Evolutionary conservation across 2,113 vertebrate genomes (phyloP), one percentile per base, ranked within the genome.

Genomic region (Tragulus kanchil): DNA sequence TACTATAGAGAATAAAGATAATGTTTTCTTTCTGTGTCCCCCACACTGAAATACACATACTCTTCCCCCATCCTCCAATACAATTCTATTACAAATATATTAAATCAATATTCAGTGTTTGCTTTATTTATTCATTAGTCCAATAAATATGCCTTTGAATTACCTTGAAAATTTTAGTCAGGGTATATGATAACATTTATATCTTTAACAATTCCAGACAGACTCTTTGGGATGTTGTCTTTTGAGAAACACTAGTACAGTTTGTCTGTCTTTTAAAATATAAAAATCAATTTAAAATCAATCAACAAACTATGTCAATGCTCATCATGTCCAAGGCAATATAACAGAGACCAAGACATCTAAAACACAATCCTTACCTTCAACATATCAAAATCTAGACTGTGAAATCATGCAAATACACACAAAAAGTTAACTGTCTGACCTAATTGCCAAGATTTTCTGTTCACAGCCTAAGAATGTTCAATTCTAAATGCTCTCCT

Each of bases 201-300:
- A 52, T 23, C 79, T 89, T 86, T 23, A 58, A 9, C 82, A 50
- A 93, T 56, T 45, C 45, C 26, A 69, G 69, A 62, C 56, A 87
- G 75, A 45, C 28, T 79, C 25, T 52, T 75, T 42, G 65, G 13
- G 31, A 36, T 59, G 28, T 59, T 59, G 36, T 36, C n/a, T 90
- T 90, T 94, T 56, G 45, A 90, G 56, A 79, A 89, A 54, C 16
- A 82, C 69, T 88, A 67, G 61, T 52, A 45, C 23, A 31, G 0
- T 42, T 95, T 56, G 78, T 67, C 61, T 95, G 73, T 15, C 81
- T 56, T 75, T 75, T 81, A 78, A 79, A 86, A 50, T 42, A 90
- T 25, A 65, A 81, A 81, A 86, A 75, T 58, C 59, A 59, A 88
- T 48, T 88, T 69, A 54, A 77, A 82, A 77, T 45, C 31, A 65